Evolutionary conservation across 1,140 invertebrate species (phyloP), one percentile per base, ranked within the genome.

Genomic region (Gonioctena quinquepunctata): DNA sequence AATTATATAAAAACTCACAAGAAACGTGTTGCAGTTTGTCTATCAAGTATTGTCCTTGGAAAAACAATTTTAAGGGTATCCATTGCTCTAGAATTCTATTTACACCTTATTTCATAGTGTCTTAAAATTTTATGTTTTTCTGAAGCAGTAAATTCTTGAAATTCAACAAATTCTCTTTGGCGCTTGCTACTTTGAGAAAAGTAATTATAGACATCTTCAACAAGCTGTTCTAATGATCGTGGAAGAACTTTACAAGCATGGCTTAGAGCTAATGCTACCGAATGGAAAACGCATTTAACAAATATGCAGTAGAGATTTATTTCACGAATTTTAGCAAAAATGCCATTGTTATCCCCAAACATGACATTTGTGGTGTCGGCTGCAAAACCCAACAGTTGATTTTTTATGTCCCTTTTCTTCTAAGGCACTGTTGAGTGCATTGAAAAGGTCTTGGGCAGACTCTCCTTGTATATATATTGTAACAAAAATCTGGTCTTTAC

Each of bases 341-440:
- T 62, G n/a, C 70, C 72, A 69, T 25, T 65, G 5, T 76, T 56
- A 62, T 70, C 60, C 3, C 71, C 75, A 75, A 78, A 77, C 69
- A 76, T 76, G 13, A 77, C 72, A 25, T 69, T 69, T n/a, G 71
- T 76, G n/a, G 72, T 71, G 33, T 77, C 75, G 59, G 73, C 73
- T 11, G 70, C 75, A 70, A 76, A 77, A 56, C 75, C 70, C 66
- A 78, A 56, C 52, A 63, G 56, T 60, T 70, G 33, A 33, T 33
- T 33, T 69, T 76, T 64, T 28, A 77, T 70, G 60, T 22, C 69
- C 69, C 22, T 50, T 50, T 33, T 70, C 54, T 22, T 48, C 56
- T 22, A 64, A 72, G 27, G 42, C 59, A 59, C 28, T 8, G 42
- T 60, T 56, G 18, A 66, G 61, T 11, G 62, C 54, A 57, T 70